Base-by-base conservation (phyloP, 2,888 invertebrate genomes). In the Onthophagus sagittarius region DNA sequence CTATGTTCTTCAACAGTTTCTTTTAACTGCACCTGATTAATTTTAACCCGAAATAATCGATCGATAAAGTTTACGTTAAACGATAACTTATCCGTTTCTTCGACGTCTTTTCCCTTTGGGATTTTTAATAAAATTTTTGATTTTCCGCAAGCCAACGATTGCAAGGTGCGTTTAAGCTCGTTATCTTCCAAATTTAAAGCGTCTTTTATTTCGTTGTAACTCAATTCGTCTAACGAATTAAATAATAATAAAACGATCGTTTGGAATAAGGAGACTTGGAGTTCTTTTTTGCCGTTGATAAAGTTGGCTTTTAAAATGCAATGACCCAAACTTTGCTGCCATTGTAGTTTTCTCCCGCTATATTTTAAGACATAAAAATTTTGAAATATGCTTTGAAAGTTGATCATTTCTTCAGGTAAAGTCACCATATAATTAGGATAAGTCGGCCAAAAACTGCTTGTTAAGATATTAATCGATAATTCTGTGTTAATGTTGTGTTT, bases 361-460 rank as follows among this genome's bases (percentile, higher is more conserved):
- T 99, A 98, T 86, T 98, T 98, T 76, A 91, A 91, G 76, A 96
- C 88, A 87, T 99, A 99, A 88, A 98, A 99, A 86, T 95, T 95
- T 84, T 94, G 94, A 87, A 98, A 99, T 81, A 95, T 91, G 79
- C 95, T 94, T 87, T 98, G 97, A 81, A 95, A 95, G 75, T 93
- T 91, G 32, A 96, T 91, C 88, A 99, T 93, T 86, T 93, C 94
- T 33, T 90, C 87, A 33, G 97, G 97, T 85, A 98, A 89, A 70
- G 93, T 93, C 67, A 96, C 95, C 83, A 97, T 96, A 83, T 93
- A 93, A 1, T 92, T 90, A 33, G 93, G 91, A 88, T 98, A 99
- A 14, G 95, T 95, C 64, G 99, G 99, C 99, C 99, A 99, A 86
- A 97, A 97, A 23, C 98, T 98, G 93, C 95, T 96, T 23, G 99